Conservation (phyloP, 2,888 invertebrate genomes). For the Dryobota labecula region DNA sequence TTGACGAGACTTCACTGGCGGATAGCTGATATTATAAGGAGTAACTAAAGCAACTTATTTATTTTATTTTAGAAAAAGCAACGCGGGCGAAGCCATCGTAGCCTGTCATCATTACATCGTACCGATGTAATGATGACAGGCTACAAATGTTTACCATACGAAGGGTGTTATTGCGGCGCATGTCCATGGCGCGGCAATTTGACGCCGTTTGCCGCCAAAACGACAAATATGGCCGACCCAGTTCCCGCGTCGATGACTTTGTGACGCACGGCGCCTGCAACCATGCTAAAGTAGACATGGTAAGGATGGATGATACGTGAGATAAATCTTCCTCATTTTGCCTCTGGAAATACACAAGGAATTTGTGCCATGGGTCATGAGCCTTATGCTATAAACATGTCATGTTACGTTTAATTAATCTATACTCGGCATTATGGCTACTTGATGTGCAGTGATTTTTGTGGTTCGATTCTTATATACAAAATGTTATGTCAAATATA, state of each 20-base stretch:
- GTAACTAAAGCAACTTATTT: no score
- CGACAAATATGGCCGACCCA: slow-evolving; percentile 80
- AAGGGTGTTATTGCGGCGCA: slow-evolving; percentile 65
- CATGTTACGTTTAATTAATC: neutral
- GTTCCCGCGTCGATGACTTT: slow-evolving; percentile 69
- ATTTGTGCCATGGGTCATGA: neutral
- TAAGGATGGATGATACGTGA: slow-evolving; percentile 30
- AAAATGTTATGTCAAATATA: neutral
- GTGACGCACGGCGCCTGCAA: slow-evolving; percentile 72
- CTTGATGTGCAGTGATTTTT: neutral
- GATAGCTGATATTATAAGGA: no score
- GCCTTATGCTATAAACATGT: no score
- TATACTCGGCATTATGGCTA: neutral
- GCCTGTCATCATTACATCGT: no score
- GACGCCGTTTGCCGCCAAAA: slow-evolving; percentile 79
- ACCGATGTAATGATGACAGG: slow-evolving; percentile 58
- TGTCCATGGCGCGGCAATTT: slow-evolving; percentile 74
- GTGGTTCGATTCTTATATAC: neutral
- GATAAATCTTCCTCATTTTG: slow-evolving; percentile 33
- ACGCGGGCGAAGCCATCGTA: no score
- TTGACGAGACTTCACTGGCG: no score
- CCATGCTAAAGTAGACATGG: slow-evolving; percentile 43
- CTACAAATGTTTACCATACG: slow-evolving; percentile 66
- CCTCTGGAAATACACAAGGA: neutral
- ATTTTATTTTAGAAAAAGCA: no score